Evolutionary conservation across 2,888 invertebrate genomes (phyloP).

Genomic region (Hyposoter didymator): DNA sequence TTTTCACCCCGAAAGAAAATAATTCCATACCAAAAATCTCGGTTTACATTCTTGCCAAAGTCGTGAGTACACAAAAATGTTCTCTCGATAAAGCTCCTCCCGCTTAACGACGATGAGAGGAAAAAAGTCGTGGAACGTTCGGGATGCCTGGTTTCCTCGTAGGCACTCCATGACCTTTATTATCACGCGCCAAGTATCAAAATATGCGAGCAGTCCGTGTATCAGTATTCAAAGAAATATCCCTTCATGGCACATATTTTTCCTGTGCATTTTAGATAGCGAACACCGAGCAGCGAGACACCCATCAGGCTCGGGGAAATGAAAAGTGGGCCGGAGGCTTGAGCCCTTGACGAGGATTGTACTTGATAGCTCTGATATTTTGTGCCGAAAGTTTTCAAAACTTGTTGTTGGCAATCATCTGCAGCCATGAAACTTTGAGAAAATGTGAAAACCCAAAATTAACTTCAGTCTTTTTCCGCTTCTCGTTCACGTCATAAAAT

Average conservation of each 20-base stretch:
- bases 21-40: constrained; percentile 13
- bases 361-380: not conserved
- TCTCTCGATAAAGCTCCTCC: constrained; percentile 19
- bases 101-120: constrained; percentile 9
- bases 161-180: constrained; percentile 76
- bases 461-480: not conserved
- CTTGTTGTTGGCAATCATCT: not conserved
- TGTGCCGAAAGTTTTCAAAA: not conserved
- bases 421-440: not conserved
- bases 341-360: not conserved
- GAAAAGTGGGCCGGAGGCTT: not conserved
- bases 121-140: constrained; percentile 15
- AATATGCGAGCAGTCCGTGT: constrained; percentile 76
- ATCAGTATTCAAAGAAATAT: constrained; percentile 48
- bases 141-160: constrained; percentile 74
- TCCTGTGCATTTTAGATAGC: constrained; percentile 35
- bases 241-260: constrained; percentile 49
- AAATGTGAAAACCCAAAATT: not conserved
- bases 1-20: constrained; percentile 1
- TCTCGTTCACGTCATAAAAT: not conserved
- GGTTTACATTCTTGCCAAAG: constrained; percentile 29
- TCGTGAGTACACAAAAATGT: constrained; percentile 19
- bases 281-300: constrained; percentile 35
- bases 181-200: constrained; percentile 76
- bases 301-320: constrained; percentile 7